Conservation (phyloP, 2,888 invertebrate species). For the Thymelicus lineola region DNA sequence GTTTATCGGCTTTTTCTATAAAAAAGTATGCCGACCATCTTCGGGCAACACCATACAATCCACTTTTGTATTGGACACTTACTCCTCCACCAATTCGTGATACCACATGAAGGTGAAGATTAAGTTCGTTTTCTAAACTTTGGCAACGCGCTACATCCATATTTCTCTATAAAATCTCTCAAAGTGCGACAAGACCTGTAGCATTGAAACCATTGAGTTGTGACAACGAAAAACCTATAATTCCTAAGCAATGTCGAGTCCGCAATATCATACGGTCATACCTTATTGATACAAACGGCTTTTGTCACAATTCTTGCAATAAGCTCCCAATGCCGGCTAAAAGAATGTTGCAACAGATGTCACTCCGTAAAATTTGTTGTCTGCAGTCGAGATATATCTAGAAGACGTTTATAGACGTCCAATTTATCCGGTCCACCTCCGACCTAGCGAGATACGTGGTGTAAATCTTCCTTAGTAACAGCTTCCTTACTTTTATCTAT, state of each 20-base stretch:
- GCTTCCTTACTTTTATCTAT: neutral
- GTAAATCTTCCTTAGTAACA: constrained; percentile 12
- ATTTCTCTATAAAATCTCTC: too few species aligned
- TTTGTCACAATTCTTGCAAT: constrained; percentile 17
- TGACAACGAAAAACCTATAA: too few species aligned
- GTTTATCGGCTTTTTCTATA: too few species aligned
- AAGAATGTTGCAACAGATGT: constrained; percentile 30
- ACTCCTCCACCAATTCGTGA: too few species aligned
- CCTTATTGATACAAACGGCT: constrained; percentile 7
- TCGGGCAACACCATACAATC: too few species aligned
- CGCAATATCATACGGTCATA: neutral
- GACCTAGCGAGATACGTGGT: constrained; percentile 10
- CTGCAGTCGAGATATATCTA: constrained; percentile 33
- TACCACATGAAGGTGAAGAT: too few species aligned
- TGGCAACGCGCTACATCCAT: too few species aligned
- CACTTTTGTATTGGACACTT: too few species aligned
- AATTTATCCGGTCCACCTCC: constrained; percentile 27
- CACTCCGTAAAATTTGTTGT: constrained; percentile 20
- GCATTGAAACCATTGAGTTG: too few species aligned
- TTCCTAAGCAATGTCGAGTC: neutral
- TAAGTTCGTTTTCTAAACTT: too few species aligned
- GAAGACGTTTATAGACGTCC: constrained; percentile 32
- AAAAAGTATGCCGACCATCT: too few species aligned
- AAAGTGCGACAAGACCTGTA: too few species aligned
- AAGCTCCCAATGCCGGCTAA: constrained; percentile 4